Conservation (phyloP, 2,888 invertebrate species). For the Pantelozetes paolii region DNA sequence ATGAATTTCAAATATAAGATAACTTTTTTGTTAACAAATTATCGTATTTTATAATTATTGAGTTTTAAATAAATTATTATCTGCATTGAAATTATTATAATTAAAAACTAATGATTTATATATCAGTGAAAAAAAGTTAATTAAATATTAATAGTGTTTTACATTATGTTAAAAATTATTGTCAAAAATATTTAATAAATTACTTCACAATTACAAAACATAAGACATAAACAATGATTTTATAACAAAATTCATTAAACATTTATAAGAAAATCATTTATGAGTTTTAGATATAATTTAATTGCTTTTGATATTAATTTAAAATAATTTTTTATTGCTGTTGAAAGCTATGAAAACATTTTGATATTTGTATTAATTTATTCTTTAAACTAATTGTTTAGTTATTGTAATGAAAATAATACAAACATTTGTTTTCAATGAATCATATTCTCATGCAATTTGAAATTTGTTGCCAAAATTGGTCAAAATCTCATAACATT, state of each 20-base stretch:
- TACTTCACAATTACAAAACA: too few relatives aligned
- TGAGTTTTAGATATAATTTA: neutral
- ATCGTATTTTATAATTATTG: too few relatives aligned
- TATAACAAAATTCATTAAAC: neutral
- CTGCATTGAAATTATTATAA: too few relatives aligned
- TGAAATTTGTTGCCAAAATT: neutral
- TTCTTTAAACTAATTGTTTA: neutral
- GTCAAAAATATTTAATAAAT: too few relatives aligned
- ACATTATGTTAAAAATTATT: too few relatives aligned
- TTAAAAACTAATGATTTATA: too few relatives aligned
- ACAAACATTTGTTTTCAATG: neutral
- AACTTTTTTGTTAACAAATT: too few relatives aligned
- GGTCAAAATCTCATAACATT: constrained; percentile 16
- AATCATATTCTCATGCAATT: neutral
- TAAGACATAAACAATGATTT: too few relatives aligned
- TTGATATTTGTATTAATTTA: neutral
- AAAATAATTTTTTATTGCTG: neutral
- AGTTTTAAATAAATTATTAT: too few relatives aligned
- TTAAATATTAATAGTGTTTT: too few relatives aligned
- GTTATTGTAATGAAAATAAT: constrained; percentile 14
- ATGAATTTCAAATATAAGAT: too few relatives aligned
- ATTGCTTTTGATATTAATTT: neutral
- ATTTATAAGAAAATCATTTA: neutral
- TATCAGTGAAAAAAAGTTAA: too few relatives aligned
- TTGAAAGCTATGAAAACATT: neutral